phyloP scores from a whole-genome alignment of 2,888 invertebrate genomes.

The Odontocerum albicorne region DNA sequence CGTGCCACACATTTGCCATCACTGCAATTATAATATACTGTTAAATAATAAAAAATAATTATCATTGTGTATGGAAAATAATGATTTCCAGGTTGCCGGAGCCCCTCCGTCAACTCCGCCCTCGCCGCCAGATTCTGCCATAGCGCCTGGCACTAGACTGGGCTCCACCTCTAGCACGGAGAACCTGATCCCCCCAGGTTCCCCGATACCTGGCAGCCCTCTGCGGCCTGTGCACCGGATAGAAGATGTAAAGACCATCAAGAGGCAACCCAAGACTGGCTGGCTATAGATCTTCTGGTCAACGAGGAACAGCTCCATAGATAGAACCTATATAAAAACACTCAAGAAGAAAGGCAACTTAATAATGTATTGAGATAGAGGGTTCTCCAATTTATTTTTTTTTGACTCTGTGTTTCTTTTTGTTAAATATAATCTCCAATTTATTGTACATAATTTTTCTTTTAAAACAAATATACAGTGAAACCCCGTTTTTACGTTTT shows the following conservation, averaged over 20 bases:
- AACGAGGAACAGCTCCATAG: too few species aligned
- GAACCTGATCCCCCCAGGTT: constrained; percentile 47
- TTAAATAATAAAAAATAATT: too few species aligned
- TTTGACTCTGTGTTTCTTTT: too few species aligned
- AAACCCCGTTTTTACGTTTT: too few species aligned
- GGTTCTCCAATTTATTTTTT: too few species aligned
- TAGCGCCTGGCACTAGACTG: constrained; percentile 44
- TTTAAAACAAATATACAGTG: too few species aligned
- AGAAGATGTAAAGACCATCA: constrained; percentile 58
- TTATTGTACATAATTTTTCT: too few species aligned
- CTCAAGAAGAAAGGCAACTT: not conserved
- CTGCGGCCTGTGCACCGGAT: constrained; percentile 50
- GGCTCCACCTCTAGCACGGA: constrained; percentile 55
- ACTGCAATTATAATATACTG: too few species aligned
- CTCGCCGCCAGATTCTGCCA: constrained; percentile 38
- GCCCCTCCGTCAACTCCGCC: constrained; percentile 23
- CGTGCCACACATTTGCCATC: too few species aligned
- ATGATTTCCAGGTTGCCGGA: too few species aligned
- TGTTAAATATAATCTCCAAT: too few species aligned
- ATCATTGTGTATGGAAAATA: too few species aligned
- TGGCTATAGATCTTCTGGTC: constrained; percentile 58
- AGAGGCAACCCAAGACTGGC: constrained; percentile 60
- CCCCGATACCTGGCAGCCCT: constrained; percentile 48
- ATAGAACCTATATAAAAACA: not conserved
- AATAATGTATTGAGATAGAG: not conserved